Evolutionary conservation across 1,140 invertebrate genomes (phyloP).

Genomic region (Coelopa frigida): DNA sequence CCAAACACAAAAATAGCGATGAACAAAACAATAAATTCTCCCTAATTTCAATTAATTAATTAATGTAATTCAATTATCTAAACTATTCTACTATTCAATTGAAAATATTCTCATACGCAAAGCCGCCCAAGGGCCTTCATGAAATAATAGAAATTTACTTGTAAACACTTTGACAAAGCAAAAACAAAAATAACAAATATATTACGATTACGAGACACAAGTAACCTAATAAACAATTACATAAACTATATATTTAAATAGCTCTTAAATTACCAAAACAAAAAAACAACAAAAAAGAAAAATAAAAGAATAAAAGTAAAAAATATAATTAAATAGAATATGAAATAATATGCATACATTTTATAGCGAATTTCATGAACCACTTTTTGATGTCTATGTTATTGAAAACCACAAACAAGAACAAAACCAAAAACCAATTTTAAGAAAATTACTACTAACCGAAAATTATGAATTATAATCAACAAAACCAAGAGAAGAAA

Average conservation of each 20-base stretch:
- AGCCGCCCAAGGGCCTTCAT: constrained; percentile 11
- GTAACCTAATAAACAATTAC: not conserved
- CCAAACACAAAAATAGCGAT: too few species aligned
- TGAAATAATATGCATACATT: not conserved
- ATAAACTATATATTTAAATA: not conserved
- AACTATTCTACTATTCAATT: not conserved
- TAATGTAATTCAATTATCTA: not conserved
- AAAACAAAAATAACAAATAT: constrained; percentile 2
- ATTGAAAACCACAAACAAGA: constrained; percentile 6
- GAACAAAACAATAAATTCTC: too few species aligned
- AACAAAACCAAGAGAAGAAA: not conserved
- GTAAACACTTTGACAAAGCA: not conserved
- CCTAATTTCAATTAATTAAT: too few species aligned
- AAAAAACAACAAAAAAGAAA: not conserved
- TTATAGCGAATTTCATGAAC: not conserved
- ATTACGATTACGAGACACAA: constrained; percentile 3
- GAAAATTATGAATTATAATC: not conserved
- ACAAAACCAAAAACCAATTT: too few species aligned
- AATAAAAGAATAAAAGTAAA: not conserved
- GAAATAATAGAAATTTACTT: not conserved
- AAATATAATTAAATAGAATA: not conserved
- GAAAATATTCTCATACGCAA: constrained; percentile 8
- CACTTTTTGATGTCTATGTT: constrained; percentile 8
- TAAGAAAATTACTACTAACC: too few species aligned
- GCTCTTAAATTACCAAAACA: not conserved